Evolutionary conservation across 2,113 vertebrate species (phyloP), one percentile per base, ranked within the genome.

Genomic region (Limnothrissa miodon): DNA sequence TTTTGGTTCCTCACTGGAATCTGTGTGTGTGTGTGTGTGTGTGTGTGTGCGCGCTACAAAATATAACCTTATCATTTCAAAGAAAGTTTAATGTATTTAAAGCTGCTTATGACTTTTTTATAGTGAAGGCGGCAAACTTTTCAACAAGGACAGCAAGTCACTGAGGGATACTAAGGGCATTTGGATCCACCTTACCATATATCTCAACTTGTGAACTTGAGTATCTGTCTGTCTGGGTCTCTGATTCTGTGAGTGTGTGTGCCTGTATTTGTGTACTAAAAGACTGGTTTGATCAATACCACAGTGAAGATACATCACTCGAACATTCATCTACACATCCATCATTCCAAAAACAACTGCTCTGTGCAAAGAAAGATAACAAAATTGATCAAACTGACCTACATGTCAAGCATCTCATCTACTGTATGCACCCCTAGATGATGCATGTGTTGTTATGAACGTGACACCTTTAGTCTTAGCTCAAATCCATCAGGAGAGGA

Each of bases 351-450:
- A 74, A 74, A 74, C 10, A 36, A 33, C 29, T 33, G 66, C 66
- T 74, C 66, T 39, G 66, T 11, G 15, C 66, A 74, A 2, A n/a
- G n/a, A n/a, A n/a, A n/a, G 3, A 74, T 36, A 74, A 74, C 66
- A 36, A 74, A 74, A 74, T 74, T 33, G 66, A 74, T 74, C 66
- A 74, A 74, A 74, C 29, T 33, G 66, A 15, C 66, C 66, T 74
- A 29, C 66, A 74, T 36, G 66, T 39, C 66, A 74, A 74, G 29
- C 66, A 39, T 36, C 66, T 33, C 29, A 15, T 74, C 66, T 33
- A 36, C 13, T 74, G 66, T 74, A 36, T 15, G 66, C 33, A 33
- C 33, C 15, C 29, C 66, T 17, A 17, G 66, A 74, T 74, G 66
- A 74, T 74, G 15, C 29, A 74, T 74, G 66, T 74, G 66, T 36